These are phyloP conservation scores for Drosophila sechellia DNA, from an alignment of 1,140 invertebrate genomes.

Conservation along the genomic window DNA sequence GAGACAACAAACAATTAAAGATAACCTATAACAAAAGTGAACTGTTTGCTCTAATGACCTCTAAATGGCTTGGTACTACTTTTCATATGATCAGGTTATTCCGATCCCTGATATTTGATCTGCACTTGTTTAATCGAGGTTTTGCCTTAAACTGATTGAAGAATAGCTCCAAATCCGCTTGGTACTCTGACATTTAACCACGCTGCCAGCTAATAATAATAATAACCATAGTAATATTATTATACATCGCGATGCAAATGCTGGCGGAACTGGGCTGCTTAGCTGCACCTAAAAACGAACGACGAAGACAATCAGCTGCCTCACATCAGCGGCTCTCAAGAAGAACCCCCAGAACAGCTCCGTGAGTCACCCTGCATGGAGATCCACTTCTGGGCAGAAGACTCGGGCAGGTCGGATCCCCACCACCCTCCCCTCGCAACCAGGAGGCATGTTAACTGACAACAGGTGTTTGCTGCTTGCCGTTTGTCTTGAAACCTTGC, in stretches of 20 bases:
- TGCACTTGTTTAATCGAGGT: conserved; percentile 29
- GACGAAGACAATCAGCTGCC: conserved; percentile 32
- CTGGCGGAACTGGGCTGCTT: conserved; percentile 13
- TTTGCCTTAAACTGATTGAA: conserved; percentile 10
- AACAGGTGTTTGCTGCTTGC: conserved; percentile 66
- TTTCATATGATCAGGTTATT: too few species aligned
- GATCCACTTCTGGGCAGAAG: conserved; percentile 27
- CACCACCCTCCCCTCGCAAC: not conserved
- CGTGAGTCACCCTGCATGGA: conserved; percentile 21
- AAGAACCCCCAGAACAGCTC: conserved; percentile 30
- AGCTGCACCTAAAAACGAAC: conserved; percentile 46
- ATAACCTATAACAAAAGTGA: too few species aligned
- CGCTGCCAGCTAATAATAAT: conserved; percentile 37
- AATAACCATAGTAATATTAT: conserved; percentile 52
- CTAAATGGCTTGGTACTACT: too few species aligned
- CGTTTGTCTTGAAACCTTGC: conserved; percentile 17
- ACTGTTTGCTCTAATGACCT: too few species aligned
- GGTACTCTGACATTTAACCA: conserved; percentile 36
- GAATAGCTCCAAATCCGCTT: conserved; percentile 32
- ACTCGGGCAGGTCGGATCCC: conserved; percentile 26
- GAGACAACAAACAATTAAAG: too few species aligned
- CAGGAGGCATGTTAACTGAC: conserved; percentile 56
- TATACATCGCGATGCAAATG: conserved; percentile 46
- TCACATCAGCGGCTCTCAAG: conserved; percentile 16
- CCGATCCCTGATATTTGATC: conserved; percentile 10